phyloP scores from a whole-genome alignment of 2,113 vertebrate species.

The Rhinopomastus cyanomelas region DNA sequence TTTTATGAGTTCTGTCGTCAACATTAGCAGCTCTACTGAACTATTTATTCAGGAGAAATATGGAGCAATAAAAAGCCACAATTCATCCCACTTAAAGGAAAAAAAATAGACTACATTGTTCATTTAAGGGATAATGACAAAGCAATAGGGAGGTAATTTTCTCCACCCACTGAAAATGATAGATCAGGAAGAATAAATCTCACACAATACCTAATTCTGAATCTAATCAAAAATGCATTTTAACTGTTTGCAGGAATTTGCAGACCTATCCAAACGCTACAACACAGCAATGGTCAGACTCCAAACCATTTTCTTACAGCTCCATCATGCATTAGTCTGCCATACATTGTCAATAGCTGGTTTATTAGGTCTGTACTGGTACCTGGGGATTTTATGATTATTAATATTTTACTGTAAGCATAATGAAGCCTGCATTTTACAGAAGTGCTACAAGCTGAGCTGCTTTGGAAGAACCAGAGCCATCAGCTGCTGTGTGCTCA shows the following conservation, averaged over 20 bases:
- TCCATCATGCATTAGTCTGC: background rate
- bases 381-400: conserved; percentile 34
- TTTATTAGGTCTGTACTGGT: conserved; percentile 35
- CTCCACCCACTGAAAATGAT: conserved; percentile 47
- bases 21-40: conserved; percentile 55
- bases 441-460: conserved; percentile 27
- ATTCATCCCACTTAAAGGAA: conserved; percentile 50
- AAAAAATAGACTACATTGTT: conserved; percentile 46
- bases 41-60: conserved; percentile 54
- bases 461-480: conserved; percentile 33
- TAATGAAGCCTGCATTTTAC: conserved; percentile 34
- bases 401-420: conserved; percentile 53
- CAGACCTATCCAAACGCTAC: background rate
- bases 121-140: conserved; percentile 64
- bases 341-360: conserved; percentile 8
- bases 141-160: conserved; percentile 61
- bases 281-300: background rate
- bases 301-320: background rate
- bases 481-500: conserved; percentile 34
- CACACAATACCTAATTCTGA: background rate
- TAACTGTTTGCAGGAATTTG: conserved; percentile 18
- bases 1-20: conserved; percentile 46
- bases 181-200: conserved; percentile 38
- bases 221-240: conserved; percentile 32
- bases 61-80: conserved; percentile 53